Evolutionary conservation across 2,113 vertebrate species (phyloP), one percentile per base, ranked within the genome.

Genomic region (Abramis brama): DNA sequence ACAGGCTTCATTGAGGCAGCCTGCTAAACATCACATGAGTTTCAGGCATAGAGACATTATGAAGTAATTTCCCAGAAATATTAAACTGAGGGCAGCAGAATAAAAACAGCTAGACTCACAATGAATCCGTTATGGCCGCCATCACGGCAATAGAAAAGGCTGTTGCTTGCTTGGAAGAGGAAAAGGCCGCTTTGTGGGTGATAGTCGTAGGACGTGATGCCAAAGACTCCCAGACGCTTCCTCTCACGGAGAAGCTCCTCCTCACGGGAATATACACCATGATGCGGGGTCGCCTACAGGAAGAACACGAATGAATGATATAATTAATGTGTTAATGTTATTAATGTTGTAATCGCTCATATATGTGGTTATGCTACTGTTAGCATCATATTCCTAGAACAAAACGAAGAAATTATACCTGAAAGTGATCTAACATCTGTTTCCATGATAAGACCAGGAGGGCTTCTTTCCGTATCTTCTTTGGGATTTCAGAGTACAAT

Each of bases 351-450:
- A 30, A 55, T 47, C 12, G 11, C 23, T 15, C 39, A n/a, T 25
- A 25, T 25, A 15, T 25, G 23, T 45, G 23, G 10, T 60, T 21
- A n/a, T 33, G 39, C 39, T 33, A 43, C 7, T 7, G 15, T 23
- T 47, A 30, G 45, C 23, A 12, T 57, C 55, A 21, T 21, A 23
- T 23, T 23, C 2, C 6, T 21, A 57, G 25, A 60, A 39, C 7
- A 43, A n/a, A 15, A 66, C 10, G 0, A 36, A 30, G 1, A 10
- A 27, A 9, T 4, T 52, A 89, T 73, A 99, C 98, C 98, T 99
- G 98, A 86, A 99, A 99, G 88, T 99, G 97, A 94, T 99, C 98
- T 90, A 99, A 93, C 97, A 99, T 98, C 94, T 99, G 98, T 85
- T 98, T 99, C 98, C 98, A 99, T 0, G 98, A 98, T 91, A 99